These are phyloP conservation scores for Endomychus coccineus DNA, from an alignment of 2,888 invertebrate genomes.

Conservation along the genomic window DNA sequence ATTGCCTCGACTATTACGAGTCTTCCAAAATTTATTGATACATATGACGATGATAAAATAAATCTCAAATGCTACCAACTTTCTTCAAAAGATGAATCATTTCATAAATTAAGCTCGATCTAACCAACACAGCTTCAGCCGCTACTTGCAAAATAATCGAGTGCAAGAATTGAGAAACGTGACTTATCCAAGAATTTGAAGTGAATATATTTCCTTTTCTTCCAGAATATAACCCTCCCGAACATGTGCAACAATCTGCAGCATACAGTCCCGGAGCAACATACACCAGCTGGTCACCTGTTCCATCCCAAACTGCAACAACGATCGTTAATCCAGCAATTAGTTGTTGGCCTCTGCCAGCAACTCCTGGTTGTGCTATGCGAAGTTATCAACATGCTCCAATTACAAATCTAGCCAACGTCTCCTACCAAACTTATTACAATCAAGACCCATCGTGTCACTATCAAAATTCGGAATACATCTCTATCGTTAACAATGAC, in stretches of 20 bases:
- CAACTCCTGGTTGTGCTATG: constrained; percentile 42
- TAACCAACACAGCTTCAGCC: too few species aligned
- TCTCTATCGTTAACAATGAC: constrained; percentile 36
- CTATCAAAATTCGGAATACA: constrained; percentile 39
- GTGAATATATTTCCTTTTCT: too few species aligned
- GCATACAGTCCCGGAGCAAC: constrained; percentile 33
- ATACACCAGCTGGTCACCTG: constrained; percentile 40
- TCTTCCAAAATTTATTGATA: too few species aligned
- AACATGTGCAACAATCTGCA: constrained; percentile 39
- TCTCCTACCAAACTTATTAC: constrained; percentile 40
- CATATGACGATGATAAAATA: too few species aligned
- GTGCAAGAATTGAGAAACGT: too few species aligned
- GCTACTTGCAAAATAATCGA: too few species aligned
- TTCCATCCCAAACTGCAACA: constrained; percentile 37
- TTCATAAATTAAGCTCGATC: too few species aligned
- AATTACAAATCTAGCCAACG: constrained; percentile 37
- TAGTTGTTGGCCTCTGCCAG: constrained; percentile 43
- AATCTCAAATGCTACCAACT: too few species aligned
- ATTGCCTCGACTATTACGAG: too few species aligned
- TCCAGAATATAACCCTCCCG: constrained; percentile 43
- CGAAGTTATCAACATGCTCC: constrained; percentile 40
- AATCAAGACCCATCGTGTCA: constrained; percentile 36
- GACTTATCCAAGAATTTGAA: background rate
- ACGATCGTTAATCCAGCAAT: constrained; percentile 38
- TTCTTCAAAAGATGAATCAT: too few species aligned